Percentiles rank a stretch among this genome's conserved stretches.
These are phyloP conservation scores for Apodemus agrarius DNA, from an alignment of 2,797 vertebrate species.

Conservation along the genomic window DNA sequence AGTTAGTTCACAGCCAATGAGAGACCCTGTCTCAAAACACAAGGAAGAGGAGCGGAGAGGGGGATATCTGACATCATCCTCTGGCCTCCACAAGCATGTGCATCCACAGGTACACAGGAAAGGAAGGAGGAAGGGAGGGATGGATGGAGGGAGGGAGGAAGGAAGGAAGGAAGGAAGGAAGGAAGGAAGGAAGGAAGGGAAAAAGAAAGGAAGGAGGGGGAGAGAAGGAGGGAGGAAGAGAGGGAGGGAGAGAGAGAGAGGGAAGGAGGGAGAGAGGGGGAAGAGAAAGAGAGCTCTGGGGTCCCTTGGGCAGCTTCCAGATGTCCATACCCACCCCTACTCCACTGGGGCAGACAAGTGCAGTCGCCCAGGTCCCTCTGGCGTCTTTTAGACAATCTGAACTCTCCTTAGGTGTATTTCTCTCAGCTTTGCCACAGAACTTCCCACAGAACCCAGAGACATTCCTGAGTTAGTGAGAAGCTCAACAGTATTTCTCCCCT, in stretches of 20 bases:
- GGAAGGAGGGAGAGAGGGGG: neutral
- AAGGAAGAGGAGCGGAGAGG: neutral
- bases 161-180: neutral
- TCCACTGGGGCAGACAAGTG: neutral
- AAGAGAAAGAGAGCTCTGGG: neutral
- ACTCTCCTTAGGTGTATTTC: slow-evolving; percentile 19
- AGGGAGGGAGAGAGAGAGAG: no score
- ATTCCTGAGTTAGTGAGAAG: slow-evolving; percentile 7
- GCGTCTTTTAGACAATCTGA: neutral
- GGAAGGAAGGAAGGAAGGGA: no score
- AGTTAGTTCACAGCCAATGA: neutral
- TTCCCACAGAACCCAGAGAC: slow-evolving; percentile 20
- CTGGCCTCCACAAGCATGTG: neutral
- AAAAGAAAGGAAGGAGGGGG: no score
- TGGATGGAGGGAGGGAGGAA: neutral
- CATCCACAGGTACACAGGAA: neutral
- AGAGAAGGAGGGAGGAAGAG: accelerated
- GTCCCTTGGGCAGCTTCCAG: neutral
- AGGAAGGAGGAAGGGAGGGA: neutral
- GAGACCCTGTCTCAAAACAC: neutral
- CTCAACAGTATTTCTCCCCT: slow-evolving; percentile 37
- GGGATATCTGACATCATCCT: neutral
- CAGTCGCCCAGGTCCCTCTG: neutral
- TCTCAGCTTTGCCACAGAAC: slow-evolving; percentile 26
- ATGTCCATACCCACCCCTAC: neutral